These are phyloP conservation scores for Ormyrus pomaceus DNA, from an alignment of 2,888 invertebrate genomes.

Conservation along the genomic window DNA sequence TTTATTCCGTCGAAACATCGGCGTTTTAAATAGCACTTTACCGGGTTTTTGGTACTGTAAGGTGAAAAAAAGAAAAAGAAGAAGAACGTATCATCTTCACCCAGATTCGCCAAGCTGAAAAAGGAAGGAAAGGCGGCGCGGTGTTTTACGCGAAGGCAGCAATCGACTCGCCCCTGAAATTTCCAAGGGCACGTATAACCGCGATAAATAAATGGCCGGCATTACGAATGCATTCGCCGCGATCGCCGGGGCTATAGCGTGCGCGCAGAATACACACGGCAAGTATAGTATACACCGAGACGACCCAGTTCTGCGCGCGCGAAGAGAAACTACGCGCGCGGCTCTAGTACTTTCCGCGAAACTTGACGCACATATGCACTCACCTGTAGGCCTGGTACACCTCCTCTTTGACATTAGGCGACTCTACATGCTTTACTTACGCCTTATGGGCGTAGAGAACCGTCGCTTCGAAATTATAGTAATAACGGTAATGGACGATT, in stretches of 20 bases:
- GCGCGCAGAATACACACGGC: background rate
- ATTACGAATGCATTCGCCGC: slow-evolving; percentile 35
- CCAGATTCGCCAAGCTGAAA: too few species aligned
- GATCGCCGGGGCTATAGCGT: background rate
- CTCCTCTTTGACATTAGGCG: background rate
- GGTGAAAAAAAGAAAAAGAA: background rate
- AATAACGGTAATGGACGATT: slow-evolving; percentile 9
- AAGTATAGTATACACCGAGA: background rate
- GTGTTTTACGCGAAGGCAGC: background rate
- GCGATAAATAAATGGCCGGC: slow-evolving; percentile 66
- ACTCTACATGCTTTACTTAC: background rate
- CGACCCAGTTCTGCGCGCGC: slow-evolving; percentile 48
- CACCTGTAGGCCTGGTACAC: background rate
- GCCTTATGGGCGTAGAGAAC: slow-evolving; percentile 7
- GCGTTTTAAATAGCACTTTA: background rate
- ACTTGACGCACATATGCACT: background rate
- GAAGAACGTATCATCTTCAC: too few species aligned
- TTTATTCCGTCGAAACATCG: too few species aligned
- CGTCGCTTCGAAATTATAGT: slow-evolving; percentile 2
- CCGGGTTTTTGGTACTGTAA: background rate
- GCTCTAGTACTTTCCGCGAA: slow-evolving; percentile 43
- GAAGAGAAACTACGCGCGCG: slow-evolving; percentile 45
- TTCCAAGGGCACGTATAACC: slow-evolving; percentile 67
- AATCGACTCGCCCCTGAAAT: slow-evolving; percentile 65
- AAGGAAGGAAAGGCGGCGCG: background rate